Percentiles rank a stretch among this genome's conserved stretches.
Evolutionary conservation across 2,888 invertebrate species (phyloP).

Genomic region (Ischnura elegans): DNA sequence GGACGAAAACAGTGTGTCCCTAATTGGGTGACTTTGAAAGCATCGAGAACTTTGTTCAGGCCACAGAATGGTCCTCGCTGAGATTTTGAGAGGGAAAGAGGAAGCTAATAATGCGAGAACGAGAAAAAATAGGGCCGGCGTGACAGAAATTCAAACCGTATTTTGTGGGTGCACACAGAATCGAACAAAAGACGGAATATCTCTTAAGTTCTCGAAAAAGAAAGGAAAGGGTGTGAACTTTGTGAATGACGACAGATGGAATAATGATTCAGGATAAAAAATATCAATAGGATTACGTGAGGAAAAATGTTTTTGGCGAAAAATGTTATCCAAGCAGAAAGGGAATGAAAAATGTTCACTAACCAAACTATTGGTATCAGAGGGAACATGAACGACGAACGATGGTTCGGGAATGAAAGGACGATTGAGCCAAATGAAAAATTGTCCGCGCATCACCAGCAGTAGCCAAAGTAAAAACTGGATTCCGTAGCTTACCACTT

Average conservation of each 20-base stretch:
- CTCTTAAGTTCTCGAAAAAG: not conserved
- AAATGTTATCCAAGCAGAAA: too few relatives aligned
- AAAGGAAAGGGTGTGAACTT: not conserved
- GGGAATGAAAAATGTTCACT: too few relatives aligned
- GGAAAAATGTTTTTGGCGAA: too few relatives aligned
- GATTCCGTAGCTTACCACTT: too few relatives aligned
- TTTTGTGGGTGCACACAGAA: not conserved
- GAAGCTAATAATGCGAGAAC: not conserved
- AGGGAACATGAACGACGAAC: too few relatives aligned
- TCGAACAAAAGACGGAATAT: not conserved
- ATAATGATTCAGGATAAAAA: too few relatives aligned
- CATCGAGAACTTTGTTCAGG: not conserved
- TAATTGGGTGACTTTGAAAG: not conserved
- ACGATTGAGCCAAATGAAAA: too few relatives aligned
- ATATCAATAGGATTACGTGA: too few relatives aligned
- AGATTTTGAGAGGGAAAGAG: not conserved
- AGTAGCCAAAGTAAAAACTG: too few relatives aligned
- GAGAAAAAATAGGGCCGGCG: not conserved
- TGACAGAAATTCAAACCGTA: too few relatives aligned
- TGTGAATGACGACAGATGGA: not conserved
- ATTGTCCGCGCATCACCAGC: too few relatives aligned
- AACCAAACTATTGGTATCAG: not conserved
- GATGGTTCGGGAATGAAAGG: too few relatives aligned
- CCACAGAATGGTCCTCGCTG: not conserved
- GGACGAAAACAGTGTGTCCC: not conserved